Conservation (phyloP, 2,888 invertebrate genomes). For the Tetragnatha montana region DNA sequence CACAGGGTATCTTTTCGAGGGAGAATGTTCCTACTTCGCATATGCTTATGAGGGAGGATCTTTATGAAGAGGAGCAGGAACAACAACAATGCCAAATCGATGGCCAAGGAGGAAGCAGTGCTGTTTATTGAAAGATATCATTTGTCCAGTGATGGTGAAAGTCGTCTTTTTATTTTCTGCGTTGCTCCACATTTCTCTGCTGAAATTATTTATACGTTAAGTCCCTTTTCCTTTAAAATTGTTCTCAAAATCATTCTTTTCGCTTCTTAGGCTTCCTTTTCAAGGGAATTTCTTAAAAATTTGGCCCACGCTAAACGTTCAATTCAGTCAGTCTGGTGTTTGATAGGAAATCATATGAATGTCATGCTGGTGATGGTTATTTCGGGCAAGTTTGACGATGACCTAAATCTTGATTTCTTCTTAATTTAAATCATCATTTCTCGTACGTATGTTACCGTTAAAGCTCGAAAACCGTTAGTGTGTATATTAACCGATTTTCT, state of each 20-base stretch:
- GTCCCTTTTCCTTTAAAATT: not conserved
- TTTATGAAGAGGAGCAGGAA: conserved; percentile 16
- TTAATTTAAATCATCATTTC: too few species aligned
- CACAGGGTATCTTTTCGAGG: conserved; percentile 24
- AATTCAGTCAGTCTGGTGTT: too few species aligned
- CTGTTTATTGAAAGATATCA: not conserved
- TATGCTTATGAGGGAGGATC: conserved; percentile 22
- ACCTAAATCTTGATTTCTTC: too few species aligned
- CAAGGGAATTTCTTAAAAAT: not conserved
- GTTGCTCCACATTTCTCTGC: not conserved
- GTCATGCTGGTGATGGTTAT: too few species aligned
- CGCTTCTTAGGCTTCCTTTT: not conserved
- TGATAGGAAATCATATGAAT: too few species aligned
- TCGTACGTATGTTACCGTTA: too few species aligned
- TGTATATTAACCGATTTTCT: too few species aligned
- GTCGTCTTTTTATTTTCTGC: not conserved
- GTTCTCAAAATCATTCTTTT: not conserved
- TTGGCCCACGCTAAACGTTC: not conserved
- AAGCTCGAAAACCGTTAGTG: too few species aligned
- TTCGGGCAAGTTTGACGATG: too few species aligned
- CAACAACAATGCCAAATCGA: not conserved
- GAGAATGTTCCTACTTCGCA: not conserved
- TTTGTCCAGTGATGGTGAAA: not conserved
- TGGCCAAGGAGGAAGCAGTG: not conserved
- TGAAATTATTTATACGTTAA: not conserved